A percentile compares a stretch with the other conserved stretches of the same genome.
phyloP scores from a whole-genome alignment of 2,888 invertebrate species.

The Mechanitis messenoides region DNA sequence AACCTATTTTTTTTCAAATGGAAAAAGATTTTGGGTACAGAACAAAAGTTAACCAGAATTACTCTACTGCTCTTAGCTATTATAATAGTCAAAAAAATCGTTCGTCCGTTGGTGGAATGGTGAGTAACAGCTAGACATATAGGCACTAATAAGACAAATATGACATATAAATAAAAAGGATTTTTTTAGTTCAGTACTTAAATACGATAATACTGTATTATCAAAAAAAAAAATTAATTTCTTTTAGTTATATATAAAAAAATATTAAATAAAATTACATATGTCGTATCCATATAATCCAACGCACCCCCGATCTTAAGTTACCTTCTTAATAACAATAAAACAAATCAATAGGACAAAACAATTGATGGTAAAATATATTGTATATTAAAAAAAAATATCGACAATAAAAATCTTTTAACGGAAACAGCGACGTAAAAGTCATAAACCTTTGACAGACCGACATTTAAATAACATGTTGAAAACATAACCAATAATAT shows the following conservation, averaged over 20 bases:
- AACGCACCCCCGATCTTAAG: slow-evolving; percentile 34
- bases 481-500: slow-evolving; percentile 18
- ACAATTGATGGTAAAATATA: slow-evolving; percentile 31
- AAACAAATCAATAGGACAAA: slow-evolving; percentile 45
- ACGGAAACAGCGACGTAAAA: slow-evolving; percentile 23
- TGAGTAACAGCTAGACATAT: too few relatives aligned
- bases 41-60: too few relatives aligned
- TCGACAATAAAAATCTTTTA: slow-evolving; percentile 27
- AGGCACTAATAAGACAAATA: too few relatives aligned
- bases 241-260: background rate
- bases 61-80: too few relatives aligned
- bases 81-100: too few relatives aligned
- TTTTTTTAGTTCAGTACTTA: too few relatives aligned
- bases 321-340: slow-evolving; percentile 59
- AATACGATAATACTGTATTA: too few relatives aligned
- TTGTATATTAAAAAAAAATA: slow-evolving; percentile 28
- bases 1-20: too few relatives aligned
- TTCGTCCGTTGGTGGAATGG: too few relatives aligned
- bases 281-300: slow-evolving; percentile 35
- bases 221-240: background rate
- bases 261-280: slow-evolving; percentile 37
- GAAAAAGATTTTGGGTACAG: too few relatives aligned
- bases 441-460: slow-evolving; percentile 28
- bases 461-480: slow-evolving; percentile 15
- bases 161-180: too few relatives aligned